Percentiles rank a stretch among this genome's conserved stretches.
Evolutionary conservation across 1,140 invertebrate genomes (phyloP).

Genomic region (Panonychus citri): DNA sequence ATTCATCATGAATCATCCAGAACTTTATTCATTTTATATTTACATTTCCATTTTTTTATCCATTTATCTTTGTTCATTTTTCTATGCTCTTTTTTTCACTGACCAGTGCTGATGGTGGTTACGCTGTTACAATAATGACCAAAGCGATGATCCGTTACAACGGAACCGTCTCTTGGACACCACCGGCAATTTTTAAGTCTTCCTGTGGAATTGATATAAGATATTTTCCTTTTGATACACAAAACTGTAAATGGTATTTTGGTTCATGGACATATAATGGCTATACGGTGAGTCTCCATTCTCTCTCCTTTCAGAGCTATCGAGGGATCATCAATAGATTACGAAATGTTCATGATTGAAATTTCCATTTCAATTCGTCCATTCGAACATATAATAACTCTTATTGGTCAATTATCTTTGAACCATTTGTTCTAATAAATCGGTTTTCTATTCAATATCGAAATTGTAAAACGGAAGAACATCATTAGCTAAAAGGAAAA

Average conservation of each 20-base stretch:
- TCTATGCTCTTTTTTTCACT: neutral
- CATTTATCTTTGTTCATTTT: neutral
- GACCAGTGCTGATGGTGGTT: slow-evolving; percentile 78
- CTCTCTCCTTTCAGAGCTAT: too few relatives aligned
- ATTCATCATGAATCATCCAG: too few relatives aligned
- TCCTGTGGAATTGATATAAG: slow-evolving; percentile 87
- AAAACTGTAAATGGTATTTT: slow-evolving; percentile 75
- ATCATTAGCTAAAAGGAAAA: too few relatives aligned
- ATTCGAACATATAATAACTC: too few relatives aligned
- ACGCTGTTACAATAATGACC: slow-evolving; percentile 89
- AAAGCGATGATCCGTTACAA: slow-evolving; percentile 31
- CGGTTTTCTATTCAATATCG: too few relatives aligned
- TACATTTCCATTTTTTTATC: neutral
- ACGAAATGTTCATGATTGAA: too few relatives aligned
- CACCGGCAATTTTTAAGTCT: slow-evolving; percentile 83
- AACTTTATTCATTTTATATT: too few relatives aligned
- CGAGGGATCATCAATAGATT: too few relatives aligned
- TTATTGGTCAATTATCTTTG: too few relatives aligned
- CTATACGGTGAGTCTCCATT: neutral
- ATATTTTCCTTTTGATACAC: slow-evolving; percentile 88
- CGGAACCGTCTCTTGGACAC: slow-evolving; percentile 27
- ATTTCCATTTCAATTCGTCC: too few relatives aligned
- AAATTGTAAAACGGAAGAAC: too few relatives aligned
- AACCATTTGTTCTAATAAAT: too few relatives aligned
- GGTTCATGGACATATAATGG: slow-evolving; percentile 83